Conservation (phyloP, 2,113 vertebrate genomes). For the Aphelocoma coerulescens region DNA sequence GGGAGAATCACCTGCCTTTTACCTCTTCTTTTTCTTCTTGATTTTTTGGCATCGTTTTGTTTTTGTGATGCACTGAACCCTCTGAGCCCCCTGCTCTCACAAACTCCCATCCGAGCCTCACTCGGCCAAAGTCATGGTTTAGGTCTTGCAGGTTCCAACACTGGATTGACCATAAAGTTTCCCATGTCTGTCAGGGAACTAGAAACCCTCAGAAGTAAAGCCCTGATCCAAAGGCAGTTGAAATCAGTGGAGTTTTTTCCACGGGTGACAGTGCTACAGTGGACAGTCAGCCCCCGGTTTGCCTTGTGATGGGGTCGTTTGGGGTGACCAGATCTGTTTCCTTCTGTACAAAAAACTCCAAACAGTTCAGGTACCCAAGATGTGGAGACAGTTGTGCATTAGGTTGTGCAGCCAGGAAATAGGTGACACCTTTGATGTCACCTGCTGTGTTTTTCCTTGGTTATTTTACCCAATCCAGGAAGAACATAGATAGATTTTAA, state of each 20-base stretch:
- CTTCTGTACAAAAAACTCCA: background rate
- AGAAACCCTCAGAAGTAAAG: background rate
- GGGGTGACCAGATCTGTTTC: background rate
- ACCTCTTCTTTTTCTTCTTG: background rate
- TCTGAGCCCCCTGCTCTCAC: background rate
- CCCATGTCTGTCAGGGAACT: background rate
- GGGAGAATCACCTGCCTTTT: background rate
- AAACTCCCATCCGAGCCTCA: background rate
- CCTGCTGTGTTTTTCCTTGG: background rate
- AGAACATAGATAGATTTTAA: background rate
- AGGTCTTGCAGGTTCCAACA: background rate
- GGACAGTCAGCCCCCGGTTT: background rate
- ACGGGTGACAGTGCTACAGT: background rate
- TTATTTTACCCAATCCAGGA: background rate
- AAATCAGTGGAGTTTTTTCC: background rate
- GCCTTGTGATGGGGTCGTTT: background rate
- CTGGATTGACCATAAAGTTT: background rate
- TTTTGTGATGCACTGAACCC: background rate
- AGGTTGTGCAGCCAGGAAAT: background rate
- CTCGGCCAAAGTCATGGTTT: rapidly evolving
- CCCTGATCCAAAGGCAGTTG: background rate
- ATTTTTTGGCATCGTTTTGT: background rate
- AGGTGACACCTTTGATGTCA: background rate
- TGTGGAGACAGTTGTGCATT: background rate
- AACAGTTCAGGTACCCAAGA: background rate